Conservation (phyloP, 2,113 vertebrate species). For the Calyptommatus sinebrachiatus region DNA sequence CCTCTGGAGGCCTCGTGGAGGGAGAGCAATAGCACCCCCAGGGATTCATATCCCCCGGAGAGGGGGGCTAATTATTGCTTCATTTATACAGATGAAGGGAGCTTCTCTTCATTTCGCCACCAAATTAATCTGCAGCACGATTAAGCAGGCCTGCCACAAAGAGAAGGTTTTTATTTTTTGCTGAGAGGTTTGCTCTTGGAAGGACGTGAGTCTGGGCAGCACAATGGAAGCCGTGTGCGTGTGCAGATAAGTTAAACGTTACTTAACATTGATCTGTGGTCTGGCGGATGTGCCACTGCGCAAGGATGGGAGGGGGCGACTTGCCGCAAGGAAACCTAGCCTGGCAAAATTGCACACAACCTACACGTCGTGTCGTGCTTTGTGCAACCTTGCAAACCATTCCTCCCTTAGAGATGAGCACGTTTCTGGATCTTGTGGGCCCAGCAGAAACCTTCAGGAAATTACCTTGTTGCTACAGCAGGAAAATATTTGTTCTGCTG, state of each 20-base stretch:
- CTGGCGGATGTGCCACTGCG: not conserved
- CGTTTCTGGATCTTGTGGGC: not conserved
- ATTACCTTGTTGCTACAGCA: not conserved
- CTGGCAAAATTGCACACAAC: too few species aligned
- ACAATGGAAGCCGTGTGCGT: not conserved
- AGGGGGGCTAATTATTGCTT: constrained; percentile 9
- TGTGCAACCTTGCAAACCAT: not conserved
- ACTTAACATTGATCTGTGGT: not conserved
- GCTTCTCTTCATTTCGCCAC: not conserved
- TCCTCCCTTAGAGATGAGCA: too few species aligned
- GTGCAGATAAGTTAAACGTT: not conserved
- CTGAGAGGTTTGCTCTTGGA: not conserved
- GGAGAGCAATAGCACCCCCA: not conserved
- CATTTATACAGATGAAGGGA: constrained; percentile 16
- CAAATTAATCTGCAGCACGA: constrained; percentile 12
- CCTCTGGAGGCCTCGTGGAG: not conserved
- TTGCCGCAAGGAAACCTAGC: not conserved
- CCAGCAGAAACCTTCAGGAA: not conserved
- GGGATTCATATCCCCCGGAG: not conserved
- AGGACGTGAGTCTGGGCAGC: not conserved
- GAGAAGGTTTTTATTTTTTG: not conserved
- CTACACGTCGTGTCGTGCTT: too few species aligned
- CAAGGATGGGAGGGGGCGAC: not conserved
- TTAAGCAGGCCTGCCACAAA: constrained; percentile 4
- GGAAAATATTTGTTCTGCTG: not conserved